Evolutionary conservation across 2,113 vertebrate genomes (phyloP).

Genomic region (Falcunculus frontatus): DNA sequence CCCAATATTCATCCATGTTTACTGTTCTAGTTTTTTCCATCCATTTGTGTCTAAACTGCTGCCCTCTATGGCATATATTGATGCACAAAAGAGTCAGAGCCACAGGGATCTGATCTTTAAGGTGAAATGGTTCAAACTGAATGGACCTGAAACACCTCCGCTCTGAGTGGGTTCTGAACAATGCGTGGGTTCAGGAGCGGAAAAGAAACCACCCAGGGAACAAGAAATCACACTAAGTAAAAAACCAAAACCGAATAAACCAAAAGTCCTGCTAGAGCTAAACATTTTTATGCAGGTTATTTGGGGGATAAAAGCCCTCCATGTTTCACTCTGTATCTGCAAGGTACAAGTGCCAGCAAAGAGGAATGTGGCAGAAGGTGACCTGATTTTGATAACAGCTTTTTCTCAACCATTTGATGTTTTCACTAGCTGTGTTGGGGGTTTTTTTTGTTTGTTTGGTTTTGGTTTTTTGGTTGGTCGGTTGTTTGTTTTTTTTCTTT

Average conservation of each 20-base stretch:
- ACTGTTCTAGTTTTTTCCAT: not conserved
- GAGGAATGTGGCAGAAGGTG: not conserved
- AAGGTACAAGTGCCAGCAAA: not conserved
- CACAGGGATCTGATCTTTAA: not conserved
- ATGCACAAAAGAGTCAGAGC: not conserved
- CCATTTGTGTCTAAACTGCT: not conserved
- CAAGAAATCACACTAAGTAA: not conserved
- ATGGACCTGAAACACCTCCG: accelerated
- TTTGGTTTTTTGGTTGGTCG: not conserved
- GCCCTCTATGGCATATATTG: not conserved
- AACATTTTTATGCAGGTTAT: not conserved
- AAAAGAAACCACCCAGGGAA: not conserved
- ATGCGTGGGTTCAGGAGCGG: not conserved
- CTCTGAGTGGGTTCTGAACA: not conserved
- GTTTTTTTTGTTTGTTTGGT: not conserved
- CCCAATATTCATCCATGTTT: not conserved
- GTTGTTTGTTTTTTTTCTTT: not conserved
- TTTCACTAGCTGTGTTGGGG: not conserved
- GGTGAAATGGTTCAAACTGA: not conserved
- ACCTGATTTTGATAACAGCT: not conserved
- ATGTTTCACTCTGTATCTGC: not conserved
- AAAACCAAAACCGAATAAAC: not conserved
- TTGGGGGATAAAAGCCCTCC: not conserved
- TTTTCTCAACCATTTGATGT: not conserved
- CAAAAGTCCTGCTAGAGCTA: not conserved